phyloP scores from a whole-genome alignment of 2,888 invertebrate genomes.

The Chloroclysta siterata region DNA sequence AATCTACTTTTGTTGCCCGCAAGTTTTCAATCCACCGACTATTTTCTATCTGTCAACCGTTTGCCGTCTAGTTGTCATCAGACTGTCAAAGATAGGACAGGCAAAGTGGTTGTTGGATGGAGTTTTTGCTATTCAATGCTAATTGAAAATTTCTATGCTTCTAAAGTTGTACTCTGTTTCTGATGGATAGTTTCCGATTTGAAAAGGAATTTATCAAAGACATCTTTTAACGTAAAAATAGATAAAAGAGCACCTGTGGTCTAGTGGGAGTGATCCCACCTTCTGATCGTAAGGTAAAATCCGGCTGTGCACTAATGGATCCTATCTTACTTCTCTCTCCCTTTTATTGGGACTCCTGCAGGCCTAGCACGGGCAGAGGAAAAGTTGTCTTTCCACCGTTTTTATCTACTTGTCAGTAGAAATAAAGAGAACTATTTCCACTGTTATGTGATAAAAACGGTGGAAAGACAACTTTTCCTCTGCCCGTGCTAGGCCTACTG shows the following conservation, averaged over 20 bases:
- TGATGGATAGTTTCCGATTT: conserved; percentile 1
- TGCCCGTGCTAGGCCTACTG: too few relatives aligned
- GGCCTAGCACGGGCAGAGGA: too few relatives aligned
- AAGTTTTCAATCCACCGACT: not conserved
- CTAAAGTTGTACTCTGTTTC: conserved; percentile 4
- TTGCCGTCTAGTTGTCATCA: conserved; percentile 17
- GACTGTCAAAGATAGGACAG: conserved; percentile 18
- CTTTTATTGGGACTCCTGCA: too few relatives aligned
- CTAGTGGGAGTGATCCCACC: not conserved
- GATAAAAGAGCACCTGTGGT: too few relatives aligned
- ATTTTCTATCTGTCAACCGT: conserved; percentile 15
- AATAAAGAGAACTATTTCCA: too few relatives aligned
- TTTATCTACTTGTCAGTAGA: too few relatives aligned
- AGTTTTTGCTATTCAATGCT: conserved; percentile 21
- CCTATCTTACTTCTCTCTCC: too few relatives aligned
- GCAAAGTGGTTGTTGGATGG: conserved; percentile 13
- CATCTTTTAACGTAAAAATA: not conserved
- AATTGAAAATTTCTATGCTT: conserved; percentile 20
- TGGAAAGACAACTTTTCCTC: too few relatives aligned
- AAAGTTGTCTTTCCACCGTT: too few relatives aligned
- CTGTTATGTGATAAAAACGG: too few relatives aligned
- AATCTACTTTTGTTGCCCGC: not conserved
- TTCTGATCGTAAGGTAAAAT: too few relatives aligned
- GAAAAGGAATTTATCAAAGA: not conserved
- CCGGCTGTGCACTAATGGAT: too few relatives aligned